A percentile compares a stretch with the other conserved stretches of the same genome.
Conservation (phyloP, 2,797 vertebrate species). For the Borostomias antarcticus region DNA sequence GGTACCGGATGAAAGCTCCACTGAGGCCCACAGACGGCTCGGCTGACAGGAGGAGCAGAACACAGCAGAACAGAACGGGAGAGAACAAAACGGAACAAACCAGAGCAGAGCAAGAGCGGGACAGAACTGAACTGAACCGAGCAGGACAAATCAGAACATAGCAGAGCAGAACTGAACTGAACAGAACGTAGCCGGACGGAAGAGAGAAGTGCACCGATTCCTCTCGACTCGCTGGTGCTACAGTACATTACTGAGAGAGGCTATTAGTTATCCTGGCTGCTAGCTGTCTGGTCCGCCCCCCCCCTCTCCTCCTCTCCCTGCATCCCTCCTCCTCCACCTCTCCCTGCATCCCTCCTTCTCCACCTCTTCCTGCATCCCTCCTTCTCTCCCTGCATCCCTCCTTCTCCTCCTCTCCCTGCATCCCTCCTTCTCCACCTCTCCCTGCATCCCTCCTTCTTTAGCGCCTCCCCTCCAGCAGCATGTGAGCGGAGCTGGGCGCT, state of each 20-base stretch:
- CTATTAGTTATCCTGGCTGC: slow-evolving; percentile 25
- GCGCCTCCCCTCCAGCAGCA: too few relatives aligned
- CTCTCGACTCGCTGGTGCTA: slow-evolving; percentile 1
- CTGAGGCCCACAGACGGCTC: too few relatives aligned
- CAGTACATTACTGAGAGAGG: slow-evolving; percentile 16
- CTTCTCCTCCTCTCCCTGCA: background rate
- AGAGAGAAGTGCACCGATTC: background rate
- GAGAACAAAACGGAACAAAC: background rate
- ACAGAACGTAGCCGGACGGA: background rate
- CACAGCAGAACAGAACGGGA: too few relatives aligned
- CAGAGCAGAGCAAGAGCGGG: background rate
- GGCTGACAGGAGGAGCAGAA: background rate
- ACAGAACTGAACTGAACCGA: background rate
- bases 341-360: background rate
- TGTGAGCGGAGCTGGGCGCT: too few relatives aligned
- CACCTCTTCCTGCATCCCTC: background rate
- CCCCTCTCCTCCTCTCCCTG: background rate
- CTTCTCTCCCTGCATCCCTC: background rate
- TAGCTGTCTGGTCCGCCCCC: slow-evolving; percentile 1
- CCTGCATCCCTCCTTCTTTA: background rate
- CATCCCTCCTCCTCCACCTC: background rate
- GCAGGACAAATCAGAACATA: background rate
- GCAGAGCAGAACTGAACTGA: background rate
- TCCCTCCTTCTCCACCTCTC: background rate
- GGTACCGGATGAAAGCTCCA: too few relatives aligned